These are phyloP conservation scores for Cataglyphis cursor DNA, from an alignment of 2,888 invertebrate genomes.

Conservation along the genomic window DNA sequence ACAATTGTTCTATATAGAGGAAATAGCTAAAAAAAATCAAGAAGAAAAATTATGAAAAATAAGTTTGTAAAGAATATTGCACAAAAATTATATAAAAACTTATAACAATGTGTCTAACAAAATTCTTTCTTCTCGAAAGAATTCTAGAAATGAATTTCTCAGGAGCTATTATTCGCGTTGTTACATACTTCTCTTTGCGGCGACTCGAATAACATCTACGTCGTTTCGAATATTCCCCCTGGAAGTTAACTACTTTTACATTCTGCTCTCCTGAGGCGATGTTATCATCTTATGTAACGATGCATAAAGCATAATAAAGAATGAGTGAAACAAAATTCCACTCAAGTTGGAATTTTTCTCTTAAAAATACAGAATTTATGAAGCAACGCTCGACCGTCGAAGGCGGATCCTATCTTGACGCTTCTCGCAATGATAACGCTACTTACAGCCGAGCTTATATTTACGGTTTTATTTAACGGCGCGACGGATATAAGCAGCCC, in stretches of 20 bases:
- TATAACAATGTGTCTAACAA: conserved; percentile 35
- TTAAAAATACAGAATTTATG: conserved; percentile 49
- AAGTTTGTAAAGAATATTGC: conserved; percentile 40
- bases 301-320: conserved; percentile 46
- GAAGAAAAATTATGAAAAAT: not conserved
- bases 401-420: conserved; percentile 4
- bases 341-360: conserved; percentile 46
- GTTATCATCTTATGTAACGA: conserved; percentile 41
- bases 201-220: conserved; percentile 50
- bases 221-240: conserved; percentile 50
- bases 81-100: conserved; percentile 20
- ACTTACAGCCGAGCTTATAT: conserved; percentile 28
- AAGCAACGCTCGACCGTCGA: conserved; percentile 23
- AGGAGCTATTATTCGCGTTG: conserved; percentile 33
- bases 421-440: conserved; percentile 25
- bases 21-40: not conserved
- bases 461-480: conserved; percentile 32
- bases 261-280: conserved; percentile 36
- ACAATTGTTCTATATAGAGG: not conserved
- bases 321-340: conserved; percentile 32
- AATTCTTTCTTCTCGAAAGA: conserved; percentile 30
- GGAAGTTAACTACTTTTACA: conserved; percentile 57
- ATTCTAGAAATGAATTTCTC: conserved; percentile 45
- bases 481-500: not conserved
- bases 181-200: conserved; percentile 22